phyloP scores from a whole-genome alignment of 2,113 vertebrate species.

The Buteo buteo region DNA sequence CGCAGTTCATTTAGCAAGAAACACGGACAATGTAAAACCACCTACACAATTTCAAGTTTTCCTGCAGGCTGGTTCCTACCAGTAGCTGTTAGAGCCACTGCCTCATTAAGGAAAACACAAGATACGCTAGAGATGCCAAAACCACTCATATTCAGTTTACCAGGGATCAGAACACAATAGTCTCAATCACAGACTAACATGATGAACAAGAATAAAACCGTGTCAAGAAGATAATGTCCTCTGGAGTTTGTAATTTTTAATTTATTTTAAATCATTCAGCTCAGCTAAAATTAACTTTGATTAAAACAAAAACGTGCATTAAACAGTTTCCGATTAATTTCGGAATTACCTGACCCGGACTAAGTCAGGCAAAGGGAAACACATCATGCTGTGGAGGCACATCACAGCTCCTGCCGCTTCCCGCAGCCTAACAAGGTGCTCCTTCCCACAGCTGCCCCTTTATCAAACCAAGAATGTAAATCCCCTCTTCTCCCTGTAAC shows the following conservation, averaged over 20 bases:
- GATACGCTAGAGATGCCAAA: neutral
- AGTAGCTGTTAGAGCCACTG: neutral
- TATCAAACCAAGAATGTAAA: neutral
- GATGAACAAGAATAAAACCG: neutral
- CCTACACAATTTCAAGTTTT: neutral
- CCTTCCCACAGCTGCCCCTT: neutral
- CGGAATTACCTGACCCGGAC: neutral
- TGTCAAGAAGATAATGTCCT: neutral
- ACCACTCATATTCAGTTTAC: rapidly evolving
- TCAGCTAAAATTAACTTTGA: neutral
- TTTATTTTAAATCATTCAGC: neutral
- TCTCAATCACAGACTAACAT: rapidly evolving
- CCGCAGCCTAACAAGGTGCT: neutral
- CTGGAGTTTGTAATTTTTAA: neutral
- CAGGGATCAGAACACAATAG: rapidly evolving
- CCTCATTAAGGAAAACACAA: neutral
- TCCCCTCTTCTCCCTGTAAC: neutral
- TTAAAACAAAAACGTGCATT: neutral
- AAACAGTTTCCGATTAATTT: neutral
- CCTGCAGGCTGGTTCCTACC: neutral
- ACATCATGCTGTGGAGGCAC: neutral
- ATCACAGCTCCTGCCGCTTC: neutral
- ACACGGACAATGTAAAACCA: neutral
- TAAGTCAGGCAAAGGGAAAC: neutral
- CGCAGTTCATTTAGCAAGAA: neutral